Percentiles rank a stretch among this genome's conserved stretches.
Evolutionary conservation across 2,797 vertebrate species (phyloP).

Genomic region (Darevskia mixta): DNA sequence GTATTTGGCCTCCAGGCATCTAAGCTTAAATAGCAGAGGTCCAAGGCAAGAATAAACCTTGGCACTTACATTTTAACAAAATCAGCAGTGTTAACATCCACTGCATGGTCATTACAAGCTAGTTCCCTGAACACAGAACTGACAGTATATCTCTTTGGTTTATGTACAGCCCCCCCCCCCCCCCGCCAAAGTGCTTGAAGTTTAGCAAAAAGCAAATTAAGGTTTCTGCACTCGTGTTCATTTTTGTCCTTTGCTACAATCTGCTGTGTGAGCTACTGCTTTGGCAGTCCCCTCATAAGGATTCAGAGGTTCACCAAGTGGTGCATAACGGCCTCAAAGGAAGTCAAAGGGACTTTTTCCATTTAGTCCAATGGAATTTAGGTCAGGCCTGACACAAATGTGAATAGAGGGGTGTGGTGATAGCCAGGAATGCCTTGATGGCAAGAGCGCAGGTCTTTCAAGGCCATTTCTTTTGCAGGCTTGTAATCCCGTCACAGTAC

Average conservation of each 20-base stretch:
- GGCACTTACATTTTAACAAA: neutral
- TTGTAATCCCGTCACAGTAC: constrained; percentile 30
- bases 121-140: neutral
- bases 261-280: neutral
- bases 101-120: neutral
- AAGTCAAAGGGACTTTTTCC: constrained; percentile 45
- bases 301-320: constrained; percentile 28
- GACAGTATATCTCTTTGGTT: neutral
- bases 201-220: constrained; percentile 23
- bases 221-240: neutral
- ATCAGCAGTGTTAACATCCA: neutral
- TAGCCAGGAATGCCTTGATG: constrained; percentile 41
- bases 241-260: constrained; percentile 2
- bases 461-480: constrained; percentile 35
- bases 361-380: constrained; percentile 48
- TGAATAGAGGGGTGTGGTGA: constrained; percentile 47
- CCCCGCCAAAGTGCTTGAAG: constrained; percentile 8
- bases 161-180: neutral
- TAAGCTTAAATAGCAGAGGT: neutral
- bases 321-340: constrained; percentile 30
- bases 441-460: constrained; percentile 20
- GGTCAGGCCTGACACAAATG: constrained; percentile 35
- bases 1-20: neutral
- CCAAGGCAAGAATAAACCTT: neutral
- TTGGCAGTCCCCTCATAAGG: constrained; percentile 1